A percentile compares a stretch with the other conserved stretches of the same genome.
Conservation (phyloP, 1,140 invertebrate genomes). For the Drosophila rhopaloa region DNA sequence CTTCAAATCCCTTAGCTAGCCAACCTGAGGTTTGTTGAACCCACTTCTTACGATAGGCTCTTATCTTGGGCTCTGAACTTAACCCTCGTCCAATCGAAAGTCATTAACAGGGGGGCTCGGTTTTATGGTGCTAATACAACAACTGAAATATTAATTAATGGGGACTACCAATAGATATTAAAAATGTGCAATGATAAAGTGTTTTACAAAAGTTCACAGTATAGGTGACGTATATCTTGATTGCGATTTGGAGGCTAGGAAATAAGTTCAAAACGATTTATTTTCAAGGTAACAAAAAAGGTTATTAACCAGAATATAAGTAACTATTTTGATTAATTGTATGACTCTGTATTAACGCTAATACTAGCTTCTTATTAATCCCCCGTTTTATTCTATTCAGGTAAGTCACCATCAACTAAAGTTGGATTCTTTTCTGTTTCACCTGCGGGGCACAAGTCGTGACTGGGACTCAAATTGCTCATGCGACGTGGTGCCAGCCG, state of each 20-base stretch:
- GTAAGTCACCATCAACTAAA: not conserved
- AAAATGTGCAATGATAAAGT: constrained; percentile 13
- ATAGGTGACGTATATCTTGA: not conserved
- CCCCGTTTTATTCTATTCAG: not conserved
- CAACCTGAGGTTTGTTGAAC: constrained; percentile 37
- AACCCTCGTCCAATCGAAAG: constrained; percentile 34
- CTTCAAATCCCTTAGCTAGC: constrained; percentile 22
- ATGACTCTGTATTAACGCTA: not conserved
- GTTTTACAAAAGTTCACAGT: not conserved
- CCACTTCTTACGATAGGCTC: constrained; percentile 9
- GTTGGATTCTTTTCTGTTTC: constrained; percentile 14
- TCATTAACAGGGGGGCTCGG: constrained; percentile 32
- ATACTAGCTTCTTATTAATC: not conserved
- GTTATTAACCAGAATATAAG: no score
- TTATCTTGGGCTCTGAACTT: constrained; percentile 45
- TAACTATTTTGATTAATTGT: no score
- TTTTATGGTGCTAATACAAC: constrained; percentile 29
- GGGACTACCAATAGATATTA: constrained; percentile 6
- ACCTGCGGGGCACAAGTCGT: constrained; percentile 34
- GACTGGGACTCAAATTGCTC: constrained; percentile 35
- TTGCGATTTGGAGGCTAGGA: not conserved
- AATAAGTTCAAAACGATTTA: not conserved
- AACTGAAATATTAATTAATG: constrained; percentile 20
- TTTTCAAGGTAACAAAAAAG: no score
- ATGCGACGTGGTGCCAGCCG: constrained; percentile 20